Base-by-base conservation (phyloP, 1,140 invertebrate genomes). In the Drosophila busckii region DNA sequence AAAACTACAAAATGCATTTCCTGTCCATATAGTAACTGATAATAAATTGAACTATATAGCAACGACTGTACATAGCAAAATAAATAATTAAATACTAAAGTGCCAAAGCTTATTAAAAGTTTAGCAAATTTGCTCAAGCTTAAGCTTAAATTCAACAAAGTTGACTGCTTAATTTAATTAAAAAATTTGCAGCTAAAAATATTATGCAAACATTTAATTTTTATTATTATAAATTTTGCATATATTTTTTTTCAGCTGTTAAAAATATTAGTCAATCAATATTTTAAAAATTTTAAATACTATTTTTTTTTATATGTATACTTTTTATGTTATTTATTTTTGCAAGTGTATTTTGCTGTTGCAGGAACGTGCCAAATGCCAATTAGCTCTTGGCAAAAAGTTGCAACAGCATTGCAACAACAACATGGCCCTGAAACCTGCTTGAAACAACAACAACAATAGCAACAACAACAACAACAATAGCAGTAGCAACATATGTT, bases 321-420 rank as follows among this genome's bases (percentile, higher is more conserved):
- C n/a, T n/a, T n/a, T n/a, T n/a, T n/a, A n/a, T n/a, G n/a, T n/a
- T 31, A 7, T 35, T 20, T 16, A 1, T 25, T 8, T 23, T 12
- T 25, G 20, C 34, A 12, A 10, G n/a, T 22, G 19, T 23, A 7
- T 31, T 5, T 10, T 22, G 28, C 35, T 28, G 25, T 31, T 60
- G 49, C 46, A 48, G 49, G 50, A 70, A 71, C 52, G 50, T 62
- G 69, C 23, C 58, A 63, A 62, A 62, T 66, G 61, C 41, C 55
- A 67, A 70, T 70, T 73, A 63, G 59, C 8, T 23, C 10, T 15
- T 25, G 12, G 19, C 15, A 35, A 38, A 16, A 48, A 37, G 32
- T 46, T 37, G 32, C 40, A 45, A 20, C 13, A 28, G n/a, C 37
- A 7, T n/a, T n/a, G n/a, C n/a, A 35, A 35, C 29, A 19, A 8